Evolutionary conservation across 2,888 invertebrate genomes (phyloP).

Genomic region (Cephus sareptanus): DNA sequence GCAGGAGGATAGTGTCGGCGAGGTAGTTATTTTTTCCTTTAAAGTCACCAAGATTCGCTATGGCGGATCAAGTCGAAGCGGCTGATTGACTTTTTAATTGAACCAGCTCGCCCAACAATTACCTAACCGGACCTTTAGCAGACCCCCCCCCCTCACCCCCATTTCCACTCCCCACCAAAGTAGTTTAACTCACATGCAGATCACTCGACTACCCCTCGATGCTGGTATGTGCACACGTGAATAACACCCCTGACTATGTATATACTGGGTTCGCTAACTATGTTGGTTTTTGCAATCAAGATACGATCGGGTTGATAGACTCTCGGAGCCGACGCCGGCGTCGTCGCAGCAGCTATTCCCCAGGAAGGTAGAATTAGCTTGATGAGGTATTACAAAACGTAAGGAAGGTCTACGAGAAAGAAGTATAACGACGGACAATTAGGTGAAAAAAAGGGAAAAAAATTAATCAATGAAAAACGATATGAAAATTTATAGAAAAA

Average conservation of each 20-base stretch:
- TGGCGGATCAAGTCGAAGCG: constrained; percentile 13
- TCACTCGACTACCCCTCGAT: constrained; percentile 9
- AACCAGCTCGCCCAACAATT: constrained; percentile 57
- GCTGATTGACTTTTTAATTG: constrained; percentile 65
- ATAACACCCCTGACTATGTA: constrained; percentile 22
- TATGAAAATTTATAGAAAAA: neutral
- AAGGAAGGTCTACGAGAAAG: neutral
- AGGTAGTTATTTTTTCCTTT: neutral
- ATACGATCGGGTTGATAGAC: constrained; percentile 32
- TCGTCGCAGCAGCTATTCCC: neutral
- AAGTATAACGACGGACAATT: constrained; percentile 1
- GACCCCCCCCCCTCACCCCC: constrained; percentile 26
- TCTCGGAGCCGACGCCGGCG: constrained; percentile 20
- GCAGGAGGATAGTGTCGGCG: neutral
- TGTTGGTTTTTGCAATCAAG: constrained; percentile 44
- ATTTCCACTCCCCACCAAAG: constrained; percentile 16
- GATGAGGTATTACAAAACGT: neutral
- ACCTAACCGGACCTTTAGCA: constrained; percentile 34
- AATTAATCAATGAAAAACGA: neutral
- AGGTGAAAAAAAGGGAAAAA: constrained; percentile 6
- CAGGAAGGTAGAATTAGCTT: neutral
- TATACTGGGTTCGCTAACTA: constrained; percentile 26
- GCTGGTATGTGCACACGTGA: neutral
- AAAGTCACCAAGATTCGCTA: neutral
- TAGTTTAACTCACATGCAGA: constrained; percentile 16